A percentile compares a stretch with the other conserved stretches of the same genome.
phyloP scores from a whole-genome alignment of 2,888 invertebrate species.

The Sarcophaga rosellei region DNA sequence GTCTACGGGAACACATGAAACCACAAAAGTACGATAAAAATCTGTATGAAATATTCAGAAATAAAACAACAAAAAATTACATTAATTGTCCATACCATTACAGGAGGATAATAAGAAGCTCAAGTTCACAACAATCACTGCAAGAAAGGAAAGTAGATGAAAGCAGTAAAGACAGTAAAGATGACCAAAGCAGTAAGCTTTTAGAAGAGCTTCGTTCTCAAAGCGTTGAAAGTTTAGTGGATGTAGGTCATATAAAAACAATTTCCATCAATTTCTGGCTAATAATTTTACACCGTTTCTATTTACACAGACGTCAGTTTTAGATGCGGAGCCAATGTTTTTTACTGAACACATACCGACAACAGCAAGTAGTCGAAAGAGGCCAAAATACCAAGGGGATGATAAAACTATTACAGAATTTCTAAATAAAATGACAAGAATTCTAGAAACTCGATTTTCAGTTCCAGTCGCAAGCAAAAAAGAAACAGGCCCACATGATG shows the following conservation, averaged over 20 bases:
- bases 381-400: not conserved
- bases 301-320: not conserved
- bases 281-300: not conserved
- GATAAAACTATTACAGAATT: not conserved
- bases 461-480: not conserved
- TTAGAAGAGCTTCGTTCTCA: conserved; percentile 1
- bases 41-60: not conserved
- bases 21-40: not conserved
- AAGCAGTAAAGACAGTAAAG: not conserved
- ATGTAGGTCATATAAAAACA: not conserved
- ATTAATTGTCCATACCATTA: not conserved
- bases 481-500: not conserved
- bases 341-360: not conserved
- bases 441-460: not conserved
- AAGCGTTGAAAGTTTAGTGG: not conserved
- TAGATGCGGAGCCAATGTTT: not conserved
- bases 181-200: not conserved
- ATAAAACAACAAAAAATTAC: not conserved
- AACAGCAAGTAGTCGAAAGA: not conserved
- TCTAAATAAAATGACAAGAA: conserved; percentile 3
- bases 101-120: not conserved
- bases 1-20: not conserved
- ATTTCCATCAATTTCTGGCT: not conserved
- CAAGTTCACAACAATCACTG: not conserved
- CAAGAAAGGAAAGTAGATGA: not conserved